A percentile compares a stretch with the other conserved stretches of the same genome.
Conservation (phyloP, 2,797 vertebrate genomes). For the Ambastaia sidthimunki region DNA sequence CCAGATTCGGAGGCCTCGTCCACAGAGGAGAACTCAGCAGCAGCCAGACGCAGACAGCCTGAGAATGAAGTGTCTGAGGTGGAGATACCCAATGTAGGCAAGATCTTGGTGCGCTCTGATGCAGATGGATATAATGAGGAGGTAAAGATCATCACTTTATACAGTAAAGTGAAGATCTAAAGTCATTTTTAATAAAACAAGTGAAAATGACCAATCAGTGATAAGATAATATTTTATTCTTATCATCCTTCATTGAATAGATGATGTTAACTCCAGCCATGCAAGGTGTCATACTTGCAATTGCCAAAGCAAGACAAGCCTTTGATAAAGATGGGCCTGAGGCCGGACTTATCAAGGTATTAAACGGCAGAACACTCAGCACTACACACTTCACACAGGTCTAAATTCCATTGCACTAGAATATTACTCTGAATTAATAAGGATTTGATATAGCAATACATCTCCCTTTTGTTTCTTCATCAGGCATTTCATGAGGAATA, state of each 20-base stretch:
- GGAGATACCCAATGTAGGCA: slow-evolving; percentile 95
- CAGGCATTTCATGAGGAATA: slow-evolving; percentile 97
- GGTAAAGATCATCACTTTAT: slow-evolving; percentile 71
- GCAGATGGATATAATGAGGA: slow-evolving; percentile 97
- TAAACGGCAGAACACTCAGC: not conserved
- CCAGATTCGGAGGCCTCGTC: slow-evolving; percentile 32
- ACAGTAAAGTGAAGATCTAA: not conserved
- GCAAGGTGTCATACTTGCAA: slow-evolving; percentile 97
- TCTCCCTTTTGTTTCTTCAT: slow-evolving; percentile 3
- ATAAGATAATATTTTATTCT: not conserved
- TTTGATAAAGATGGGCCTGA: slow-evolving; percentile 96
- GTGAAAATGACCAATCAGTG: not conserved
- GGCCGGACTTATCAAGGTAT: slow-evolving; percentile 95
- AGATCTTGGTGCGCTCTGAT: slow-evolving; percentile 90
- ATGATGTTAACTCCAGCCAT: slow-evolving; percentile 98
- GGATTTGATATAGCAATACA: not conserved
- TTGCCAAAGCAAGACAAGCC: slow-evolving; percentile 92
- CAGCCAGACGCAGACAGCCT: slow-evolving; percentile 65
- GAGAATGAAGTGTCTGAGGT: slow-evolving; percentile 90
- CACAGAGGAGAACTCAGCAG: slow-evolving; percentile 61
- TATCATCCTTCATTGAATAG: slow-evolving; percentile 67
- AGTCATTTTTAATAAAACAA: not conserved
- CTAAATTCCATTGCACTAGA: not conserved
- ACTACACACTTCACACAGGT: not conserved
- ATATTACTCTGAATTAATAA: not conserved